Conservation (phyloP, 2,113 vertebrate genomes). For the Passer montanus region DNA sequence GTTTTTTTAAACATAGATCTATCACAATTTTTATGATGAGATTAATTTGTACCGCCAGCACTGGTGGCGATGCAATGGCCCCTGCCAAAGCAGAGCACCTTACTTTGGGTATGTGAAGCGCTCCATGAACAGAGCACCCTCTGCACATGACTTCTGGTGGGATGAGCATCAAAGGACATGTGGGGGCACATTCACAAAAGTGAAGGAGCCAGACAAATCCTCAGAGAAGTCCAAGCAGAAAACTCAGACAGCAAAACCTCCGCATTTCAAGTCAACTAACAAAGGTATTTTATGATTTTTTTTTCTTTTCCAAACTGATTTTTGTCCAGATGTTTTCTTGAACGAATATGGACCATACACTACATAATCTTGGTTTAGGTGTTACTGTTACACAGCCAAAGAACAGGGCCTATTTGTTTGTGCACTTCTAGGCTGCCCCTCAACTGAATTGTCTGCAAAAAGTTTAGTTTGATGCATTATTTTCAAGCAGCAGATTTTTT, state of each 20-base stretch:
- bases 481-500: neutral
- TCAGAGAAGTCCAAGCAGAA: conserved; percentile 79
- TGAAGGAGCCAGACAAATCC: conserved; percentile 92
- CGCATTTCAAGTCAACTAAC: neutral
- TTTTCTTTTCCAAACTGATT: neutral
- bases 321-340: neutral
- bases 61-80: conserved; percentile 94
- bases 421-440: neutral
- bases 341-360: neutral
- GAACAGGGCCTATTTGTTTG: neutral
- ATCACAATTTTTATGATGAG: conserved; percentile 89
- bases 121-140: conserved; percentile 91
- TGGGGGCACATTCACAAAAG: conserved; percentile 88
- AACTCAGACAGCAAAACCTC: neutral
- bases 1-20: conserved; percentile 75
- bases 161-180: conserved; percentile 84
- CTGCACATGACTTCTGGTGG: conserved; percentile 91
- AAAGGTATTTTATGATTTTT: conserved; percentile 31
- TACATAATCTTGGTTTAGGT: neutral
- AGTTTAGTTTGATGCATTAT: neutral
- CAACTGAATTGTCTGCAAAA: neutral
- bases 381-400: neutral
- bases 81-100: conserved; percentile 82
- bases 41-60: conserved; percentile 91
- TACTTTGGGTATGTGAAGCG: conserved; percentile 92